These are phyloP conservation scores for Biston betularia DNA, from an alignment of 2,888 invertebrate genomes.

Conservation along the genomic window DNA sequence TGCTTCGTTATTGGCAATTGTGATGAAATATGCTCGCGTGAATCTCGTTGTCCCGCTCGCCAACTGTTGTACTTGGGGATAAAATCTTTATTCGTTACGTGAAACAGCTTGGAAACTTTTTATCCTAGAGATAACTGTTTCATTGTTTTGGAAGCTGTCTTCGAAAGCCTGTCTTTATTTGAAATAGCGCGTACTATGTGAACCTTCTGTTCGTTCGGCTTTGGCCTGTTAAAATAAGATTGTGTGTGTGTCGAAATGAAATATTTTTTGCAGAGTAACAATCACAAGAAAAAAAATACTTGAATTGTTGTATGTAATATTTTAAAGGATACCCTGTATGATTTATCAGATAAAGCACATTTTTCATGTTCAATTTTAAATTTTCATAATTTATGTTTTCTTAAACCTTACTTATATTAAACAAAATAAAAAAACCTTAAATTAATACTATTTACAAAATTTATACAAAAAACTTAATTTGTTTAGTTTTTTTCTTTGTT, in stretches of 20 bases:
- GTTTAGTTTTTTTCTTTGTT: too few relatives aligned
- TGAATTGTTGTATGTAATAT: too few relatives aligned
- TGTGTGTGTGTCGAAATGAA: background rate
- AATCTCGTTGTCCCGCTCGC: conserved; percentile 27
- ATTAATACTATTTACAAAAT: too few relatives aligned
- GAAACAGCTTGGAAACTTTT: conserved; percentile 34
- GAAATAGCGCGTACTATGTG: background rate
- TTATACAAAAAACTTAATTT: too few relatives aligned
- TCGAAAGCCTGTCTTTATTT: conserved; percentile 19
- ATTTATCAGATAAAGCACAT: too few relatives aligned
- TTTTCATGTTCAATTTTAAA: too few relatives aligned
- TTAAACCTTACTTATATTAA: too few relatives aligned
- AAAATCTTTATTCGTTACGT: conserved; percentile 35
- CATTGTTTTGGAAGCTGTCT: conserved; percentile 20
- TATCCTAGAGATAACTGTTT: conserved; percentile 31
- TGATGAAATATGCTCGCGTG: conserved; percentile 48
- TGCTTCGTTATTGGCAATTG: conserved; percentile 50
- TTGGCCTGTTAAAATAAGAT: conserved; percentile 7
- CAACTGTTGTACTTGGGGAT: conserved; percentile 37
- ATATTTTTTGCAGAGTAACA: too few relatives aligned
- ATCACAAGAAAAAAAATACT: too few relatives aligned
- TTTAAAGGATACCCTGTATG: too few relatives aligned
- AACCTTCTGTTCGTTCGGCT: conserved; percentile 2
- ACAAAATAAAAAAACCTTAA: too few relatives aligned
- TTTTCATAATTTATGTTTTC: too few relatives aligned